A percentile compares a stretch with the other conserved stretches of the same genome.
Conservation (phyloP, 2,888 invertebrate genomes). For the Sinopyrophorus schimmeli region DNA sequence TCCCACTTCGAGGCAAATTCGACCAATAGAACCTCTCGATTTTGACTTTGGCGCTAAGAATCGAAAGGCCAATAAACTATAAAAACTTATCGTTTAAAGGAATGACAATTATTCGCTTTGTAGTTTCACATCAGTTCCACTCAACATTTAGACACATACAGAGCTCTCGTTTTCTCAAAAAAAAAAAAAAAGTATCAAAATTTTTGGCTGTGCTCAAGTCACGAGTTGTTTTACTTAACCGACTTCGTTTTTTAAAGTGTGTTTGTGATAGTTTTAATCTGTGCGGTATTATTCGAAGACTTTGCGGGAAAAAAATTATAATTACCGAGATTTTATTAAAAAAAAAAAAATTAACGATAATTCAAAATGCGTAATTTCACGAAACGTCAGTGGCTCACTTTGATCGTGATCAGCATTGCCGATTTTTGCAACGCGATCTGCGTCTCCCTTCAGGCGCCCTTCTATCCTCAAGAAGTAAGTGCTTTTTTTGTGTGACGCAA, state of each 20-base stretch:
- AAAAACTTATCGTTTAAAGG: constrained; percentile 17
- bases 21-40: constrained; percentile 13
- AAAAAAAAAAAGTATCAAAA: too few species aligned
- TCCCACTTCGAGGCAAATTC: constrained; percentile 11
- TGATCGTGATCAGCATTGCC: constrained; percentile 77
- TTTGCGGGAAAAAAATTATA: not conserved
- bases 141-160: not conserved
- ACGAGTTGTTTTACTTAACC: not conserved
- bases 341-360: not conserved
- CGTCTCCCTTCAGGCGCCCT: constrained; percentile 83
- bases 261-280: not conserved
- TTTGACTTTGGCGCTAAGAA: constrained; percentile 28
- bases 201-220: not conserved
- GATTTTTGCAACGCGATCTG: constrained; percentile 85
- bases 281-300: too few species aligned
- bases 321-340: not conserved
- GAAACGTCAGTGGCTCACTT: constrained; percentile 75
- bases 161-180: not conserved
- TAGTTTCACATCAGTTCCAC: constrained; percentile 11
- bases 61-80: constrained; percentile 28
- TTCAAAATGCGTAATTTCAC: constrained; percentile 67
- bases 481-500: too few species aligned
- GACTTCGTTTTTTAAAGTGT: too few species aligned
- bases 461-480: constrained; percentile 81
- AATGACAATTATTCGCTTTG: constrained; percentile 7